Evolutionary conservation across 2,888 invertebrate genomes (phyloP), one percentile per base, ranked within the genome.

Genomic region (Gryllus longicercus): DNA sequence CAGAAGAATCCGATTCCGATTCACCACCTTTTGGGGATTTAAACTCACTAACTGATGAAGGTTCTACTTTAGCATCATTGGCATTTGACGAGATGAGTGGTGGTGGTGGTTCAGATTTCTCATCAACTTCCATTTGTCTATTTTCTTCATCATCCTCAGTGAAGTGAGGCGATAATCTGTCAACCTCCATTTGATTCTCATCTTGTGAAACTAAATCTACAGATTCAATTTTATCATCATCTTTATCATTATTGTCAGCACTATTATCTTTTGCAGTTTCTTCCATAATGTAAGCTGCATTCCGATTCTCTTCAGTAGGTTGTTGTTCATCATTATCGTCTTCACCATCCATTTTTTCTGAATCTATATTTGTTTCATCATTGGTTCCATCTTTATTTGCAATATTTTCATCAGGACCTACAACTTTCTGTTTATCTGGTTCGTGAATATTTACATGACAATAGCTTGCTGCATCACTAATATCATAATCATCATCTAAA

Each of bases 301-400:
- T 81, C 49, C 76, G 76, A 74, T 77, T 78, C 14, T 77, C 77
- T 76, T 38, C 78, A n/a, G 74, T 77, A 23, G 74, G 75, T 75
- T 75, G 77, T 74, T 81, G 81, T 76, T 76, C 75, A 18, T 79
- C 79, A 51, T 79, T 78, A 2, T 75, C 79, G 11, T 77, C 75
- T 77, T 83, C 82, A 75, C 78, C 80, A 77, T 80, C 78, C 79
- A 82, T 82, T 63, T 81, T 81, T 81, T 76, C 80, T 81, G 80
- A 78, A 50, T 80, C 83, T 49, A 80, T 76, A 75, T 51, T 79
- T 77, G 51, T 76, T 78, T 76, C 85, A 8, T 86, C 86, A 21
- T 86, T 86, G 38, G 83, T 82, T 76, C 87, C n/a, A 86, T 87
- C 82, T 87, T 86, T 51, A 82, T 79, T 16, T 82, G 82, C n/a